These are phyloP conservation scores for Noctua janthe DNA, from an alignment of 2,888 invertebrate species.

Conservation along the genomic window DNA sequence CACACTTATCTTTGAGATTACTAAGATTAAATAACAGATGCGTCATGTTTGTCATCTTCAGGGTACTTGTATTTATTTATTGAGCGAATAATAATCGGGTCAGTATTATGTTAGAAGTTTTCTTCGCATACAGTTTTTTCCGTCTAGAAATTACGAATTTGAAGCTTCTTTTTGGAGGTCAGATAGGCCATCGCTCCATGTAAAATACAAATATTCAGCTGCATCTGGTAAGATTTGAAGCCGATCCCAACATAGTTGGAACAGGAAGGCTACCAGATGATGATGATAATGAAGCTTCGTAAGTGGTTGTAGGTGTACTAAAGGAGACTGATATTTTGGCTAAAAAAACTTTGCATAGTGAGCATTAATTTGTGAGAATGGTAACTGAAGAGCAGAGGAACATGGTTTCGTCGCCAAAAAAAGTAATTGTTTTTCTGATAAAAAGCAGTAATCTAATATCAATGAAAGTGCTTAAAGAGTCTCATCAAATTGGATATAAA, in stretches of 20 bases:
- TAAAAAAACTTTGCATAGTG: neutral
- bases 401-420: neutral
- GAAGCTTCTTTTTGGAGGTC: neutral
- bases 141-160: neutral
- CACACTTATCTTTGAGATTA: conserved; percentile 51
- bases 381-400: neutral
- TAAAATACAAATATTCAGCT: too few relatives aligned
- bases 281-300: too few relatives aligned
- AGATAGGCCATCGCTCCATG: too few relatives aligned
- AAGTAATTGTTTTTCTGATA: neutral
- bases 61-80: conserved; percentile 8
- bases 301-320: neutral
- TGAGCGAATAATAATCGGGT: neutral
- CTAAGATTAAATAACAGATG: conserved; percentile 41
- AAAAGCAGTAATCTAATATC: neutral
- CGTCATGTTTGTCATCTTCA: conserved; percentile 17
- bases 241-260: too few relatives aligned
- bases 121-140: neutral
- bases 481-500: neutral
- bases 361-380: too few relatives aligned
- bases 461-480: too few relatives aligned
- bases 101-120: conserved; percentile 11
- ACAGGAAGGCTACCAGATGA: too few relatives aligned
- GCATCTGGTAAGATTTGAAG: too few relatives aligned
- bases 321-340: too few relatives aligned